Conservation (phyloP, 1,140 invertebrate species). For the Bicyclus anynana region DNA sequence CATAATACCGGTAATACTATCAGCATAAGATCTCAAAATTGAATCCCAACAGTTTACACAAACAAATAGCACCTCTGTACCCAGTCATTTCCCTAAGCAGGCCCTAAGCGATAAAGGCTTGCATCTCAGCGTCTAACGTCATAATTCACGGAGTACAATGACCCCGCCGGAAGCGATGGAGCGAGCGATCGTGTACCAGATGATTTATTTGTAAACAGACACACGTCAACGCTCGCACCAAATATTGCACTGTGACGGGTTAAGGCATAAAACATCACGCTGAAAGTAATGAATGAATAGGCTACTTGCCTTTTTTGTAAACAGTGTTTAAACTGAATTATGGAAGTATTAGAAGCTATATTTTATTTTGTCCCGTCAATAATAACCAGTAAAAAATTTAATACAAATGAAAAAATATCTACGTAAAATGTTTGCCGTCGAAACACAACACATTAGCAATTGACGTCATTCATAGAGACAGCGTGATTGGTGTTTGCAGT, state of each 20-base stretch:
- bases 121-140: slow-evolving; percentile 12
- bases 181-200: slow-evolving; percentile 58
- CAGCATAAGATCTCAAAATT: background rate
- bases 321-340: no score
- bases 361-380: no score
- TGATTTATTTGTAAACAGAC: slow-evolving; percentile 70
- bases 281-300: no score
- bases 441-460: no score
- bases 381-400: no score
- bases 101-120: slow-evolving; percentile 5
- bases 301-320: no score
- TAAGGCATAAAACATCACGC: no score
- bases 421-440: no score
- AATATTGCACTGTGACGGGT: slow-evolving; percentile 40
- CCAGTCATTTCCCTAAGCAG: slow-evolving; percentile 1
- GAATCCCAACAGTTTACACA: background rate
- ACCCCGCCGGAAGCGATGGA: slow-evolving; percentile 36
- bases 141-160: slow-evolving; percentile 31
- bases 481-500: no score
- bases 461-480: no score
- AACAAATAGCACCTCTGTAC: background rate
- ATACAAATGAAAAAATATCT: no score
- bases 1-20: background rate
- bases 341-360: no score
- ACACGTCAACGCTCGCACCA: slow-evolving; percentile 41